phyloP scores from a whole-genome alignment of 2,797 vertebrate species.

The Brachyalestes nurse region DNA sequence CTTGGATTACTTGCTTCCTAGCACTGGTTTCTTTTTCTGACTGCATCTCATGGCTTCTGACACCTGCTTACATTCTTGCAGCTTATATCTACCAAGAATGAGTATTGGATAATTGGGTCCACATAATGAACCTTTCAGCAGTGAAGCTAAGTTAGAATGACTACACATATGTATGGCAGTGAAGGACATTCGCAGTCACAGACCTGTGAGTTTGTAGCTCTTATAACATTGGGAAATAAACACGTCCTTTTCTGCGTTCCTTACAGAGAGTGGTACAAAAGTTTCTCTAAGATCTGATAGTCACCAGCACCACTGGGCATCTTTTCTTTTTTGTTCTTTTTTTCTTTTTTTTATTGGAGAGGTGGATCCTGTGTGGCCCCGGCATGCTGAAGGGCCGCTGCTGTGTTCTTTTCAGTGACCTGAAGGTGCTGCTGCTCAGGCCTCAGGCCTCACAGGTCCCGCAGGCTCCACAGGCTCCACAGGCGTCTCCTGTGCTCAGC shows the following conservation, averaged over 20 bases:
- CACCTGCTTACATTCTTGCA: constrained; percentile 78
- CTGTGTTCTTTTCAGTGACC: constrained; percentile 95
- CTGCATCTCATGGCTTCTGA: constrained; percentile 74
- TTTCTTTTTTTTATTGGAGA: neutral
- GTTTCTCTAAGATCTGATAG: constrained; percentile 17
- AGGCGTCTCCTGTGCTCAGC: constrained; percentile 76
- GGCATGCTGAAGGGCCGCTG: constrained; percentile 97
- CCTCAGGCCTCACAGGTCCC: constrained; percentile 73
- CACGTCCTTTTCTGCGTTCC: neutral
- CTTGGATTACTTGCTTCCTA: constrained; percentile 12
- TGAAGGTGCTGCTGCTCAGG: constrained; percentile 94
- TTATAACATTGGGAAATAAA: constrained; percentile 15
- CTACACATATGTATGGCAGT: neutral
- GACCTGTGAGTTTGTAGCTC: constrained; percentile 13
- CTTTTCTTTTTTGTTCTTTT: neutral
- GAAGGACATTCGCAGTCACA: neutral
- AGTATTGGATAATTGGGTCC: constrained; percentile 35
- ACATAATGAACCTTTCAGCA: neutral
- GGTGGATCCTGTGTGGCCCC: constrained; percentile 86
- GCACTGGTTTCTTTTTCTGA: neutral
- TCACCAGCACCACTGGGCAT: neutral
- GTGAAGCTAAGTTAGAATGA: constrained; percentile 16
- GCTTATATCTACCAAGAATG: constrained; percentile 65
- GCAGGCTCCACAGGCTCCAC: constrained; percentile 55
- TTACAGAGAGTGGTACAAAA: neutral